Base-by-base conservation (phyloP, 2,113 vertebrate species). In the Diphyllodes magnificus region DNA sequence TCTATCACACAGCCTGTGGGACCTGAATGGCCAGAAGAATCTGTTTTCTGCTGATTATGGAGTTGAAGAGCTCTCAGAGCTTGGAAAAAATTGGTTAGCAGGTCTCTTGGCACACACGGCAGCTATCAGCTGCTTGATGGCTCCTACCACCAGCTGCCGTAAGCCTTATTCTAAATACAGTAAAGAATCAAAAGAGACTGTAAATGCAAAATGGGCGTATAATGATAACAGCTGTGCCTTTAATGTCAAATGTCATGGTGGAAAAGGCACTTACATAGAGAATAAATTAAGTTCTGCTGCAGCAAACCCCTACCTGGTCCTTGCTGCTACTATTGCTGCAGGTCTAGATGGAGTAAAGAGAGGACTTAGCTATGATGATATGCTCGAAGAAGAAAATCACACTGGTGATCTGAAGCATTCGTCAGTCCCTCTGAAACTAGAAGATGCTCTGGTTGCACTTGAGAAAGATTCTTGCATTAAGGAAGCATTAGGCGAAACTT, bases 91-190 rank as follows among this genome's bases (percentile, higher is more conserved):
- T 53, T 99, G 99, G 99, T 72, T 99, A 64, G 97, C 98, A 0
- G 99, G 99, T 30, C 98, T 99, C 37, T 81, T 99, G 92, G 97
- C 97, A 7, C 99, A 99, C 92, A 98, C 98, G 0, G 98, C 98
- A 3, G 99, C 99, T 22, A 98, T 99, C 63, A 99, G 99, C 96
- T 99, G 99, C 89, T 91, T 99, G 89, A 98, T 99, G 98, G 98
- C 98, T 5, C 99, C 99, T 2, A 98, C 98, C 3, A 97, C 97
- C 3, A 97, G 98, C 81, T 99, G 99, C 94, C 97, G 98, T 13
- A 98, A 98, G 65, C 98, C 98, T 56, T 98, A 98, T 11, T 97
- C 97, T 47, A 98, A 98, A 80, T 98, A 97, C 9, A 95, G 97
- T 33, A 98, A 98, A 88, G 98, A 98, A 77, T 98, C 97, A 30